Evolutionary conservation across 2,113 vertebrate species (phyloP).

Genomic region (Ptilonorhynchus violaceus): DNA sequence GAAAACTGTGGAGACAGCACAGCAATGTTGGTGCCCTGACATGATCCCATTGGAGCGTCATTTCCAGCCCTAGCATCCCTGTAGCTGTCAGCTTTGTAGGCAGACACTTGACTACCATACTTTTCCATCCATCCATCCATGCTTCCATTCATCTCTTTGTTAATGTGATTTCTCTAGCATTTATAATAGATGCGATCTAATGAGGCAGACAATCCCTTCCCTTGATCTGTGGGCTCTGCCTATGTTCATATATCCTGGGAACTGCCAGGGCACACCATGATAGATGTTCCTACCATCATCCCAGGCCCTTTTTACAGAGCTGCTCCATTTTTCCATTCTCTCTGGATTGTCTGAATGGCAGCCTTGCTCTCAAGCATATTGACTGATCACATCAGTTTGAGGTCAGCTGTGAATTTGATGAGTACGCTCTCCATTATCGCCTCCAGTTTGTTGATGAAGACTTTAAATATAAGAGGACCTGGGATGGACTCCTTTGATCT

Average conservation of each 20-base stretch:
- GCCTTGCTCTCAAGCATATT: background rate
- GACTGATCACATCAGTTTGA: background rate
- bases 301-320: background rate
- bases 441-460: background rate
- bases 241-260: background rate
- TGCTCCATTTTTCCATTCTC: background rate
- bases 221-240: background rate
- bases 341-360: background rate
- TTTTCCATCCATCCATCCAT: background rate
- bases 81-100: background rate
- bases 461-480: background rate
- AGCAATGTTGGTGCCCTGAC: background rate
- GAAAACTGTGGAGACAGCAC: background rate
- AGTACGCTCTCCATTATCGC: background rate
- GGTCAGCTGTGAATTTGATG: background rate
- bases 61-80: background rate
- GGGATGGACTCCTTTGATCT: background rate
- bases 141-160: background rate
- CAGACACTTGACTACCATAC: accelerated
- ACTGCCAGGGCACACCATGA: background rate
- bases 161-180: background rate
- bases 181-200: background rate
- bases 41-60: background rate
- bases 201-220: background rate
- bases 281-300: background rate